These are phyloP conservation scores for Lasioglossum baleicum DNA, from an alignment of 1,140 invertebrate genomes.

Conservation along the genomic window DNA sequence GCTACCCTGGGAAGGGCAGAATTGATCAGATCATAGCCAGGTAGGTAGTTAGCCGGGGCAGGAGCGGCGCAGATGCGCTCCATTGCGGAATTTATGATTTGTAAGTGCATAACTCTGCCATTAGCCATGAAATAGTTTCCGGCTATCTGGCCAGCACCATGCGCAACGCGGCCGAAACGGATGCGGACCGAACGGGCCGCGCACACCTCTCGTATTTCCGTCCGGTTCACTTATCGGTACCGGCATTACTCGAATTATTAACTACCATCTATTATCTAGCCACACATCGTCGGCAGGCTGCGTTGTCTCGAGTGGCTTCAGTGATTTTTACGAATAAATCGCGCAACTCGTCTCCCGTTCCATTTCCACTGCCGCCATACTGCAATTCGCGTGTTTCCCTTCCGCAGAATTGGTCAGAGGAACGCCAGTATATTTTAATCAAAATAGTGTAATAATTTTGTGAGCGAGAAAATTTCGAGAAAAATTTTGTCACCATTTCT, in stretches of 20 bases:
- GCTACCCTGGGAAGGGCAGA: slow-evolving; percentile 38
- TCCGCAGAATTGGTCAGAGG: no score
- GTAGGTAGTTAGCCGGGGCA: slow-evolving; percentile 37
- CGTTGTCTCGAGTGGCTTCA: neutral
- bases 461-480: no score
- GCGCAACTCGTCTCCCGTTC: no score
- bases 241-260: slow-evolving; percentile 62
- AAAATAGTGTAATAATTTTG: no score
- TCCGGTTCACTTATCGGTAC: slow-evolving; percentile 59
- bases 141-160: slow-evolving; percentile 54
- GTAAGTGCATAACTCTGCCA: slow-evolving; percentile 69
- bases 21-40: slow-evolving; percentile 51
- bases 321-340: neutral
- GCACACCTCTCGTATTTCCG: slow-evolving; percentile 53
- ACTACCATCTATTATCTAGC: slow-evolving; percentile 24
- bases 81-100: slow-evolving; percentile 69
- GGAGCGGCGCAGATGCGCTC: slow-evolving; percentile 49
- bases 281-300: neutral
- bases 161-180: slow-evolving; percentile 43
- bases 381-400: no score
- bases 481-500: no score
- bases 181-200: slow-evolving; percentile 21
- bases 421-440: no score
- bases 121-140: slow-evolving; percentile 70
- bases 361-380: no score